Evolutionary conservation across 2,113 vertebrate species (phyloP).

Genomic region (Myocastor coypus): DNA sequence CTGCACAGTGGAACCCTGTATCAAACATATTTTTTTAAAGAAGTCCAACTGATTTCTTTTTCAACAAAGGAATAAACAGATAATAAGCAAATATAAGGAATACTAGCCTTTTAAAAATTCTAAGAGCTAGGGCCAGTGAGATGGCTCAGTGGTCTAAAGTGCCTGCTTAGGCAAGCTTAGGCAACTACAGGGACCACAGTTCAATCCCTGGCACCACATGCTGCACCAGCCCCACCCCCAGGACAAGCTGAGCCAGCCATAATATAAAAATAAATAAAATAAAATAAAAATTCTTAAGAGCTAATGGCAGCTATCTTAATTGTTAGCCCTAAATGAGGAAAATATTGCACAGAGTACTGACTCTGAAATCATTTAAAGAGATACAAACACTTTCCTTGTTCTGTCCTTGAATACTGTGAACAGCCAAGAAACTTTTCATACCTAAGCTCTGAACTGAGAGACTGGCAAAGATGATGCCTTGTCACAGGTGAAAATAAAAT

Average conservation of each 20-base stretch:
- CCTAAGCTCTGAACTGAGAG: neutral
- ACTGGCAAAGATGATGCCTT: neutral
- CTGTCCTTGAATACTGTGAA: neutral
- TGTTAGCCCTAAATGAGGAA: neutral
- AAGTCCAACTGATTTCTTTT: constrained; percentile 1
- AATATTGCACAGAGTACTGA: neutral
- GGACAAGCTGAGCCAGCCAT: no score
- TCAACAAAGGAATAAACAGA: neutral
- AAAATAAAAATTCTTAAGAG: neutral
- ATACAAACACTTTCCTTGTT: neutral
- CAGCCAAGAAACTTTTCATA: neutral
- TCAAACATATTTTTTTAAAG: no score
- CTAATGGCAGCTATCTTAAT: neutral
- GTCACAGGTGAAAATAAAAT: neutral
- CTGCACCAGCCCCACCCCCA: no score
- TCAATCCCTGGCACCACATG: no score
- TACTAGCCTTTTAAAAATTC: neutral
- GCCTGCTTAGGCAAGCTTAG: no score
- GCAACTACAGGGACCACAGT: no score
- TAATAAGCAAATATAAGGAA: neutral
- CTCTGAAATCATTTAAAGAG: neutral
- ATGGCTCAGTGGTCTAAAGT: no score
- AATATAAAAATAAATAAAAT: no score
- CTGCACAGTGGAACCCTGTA: no score
- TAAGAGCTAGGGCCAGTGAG: no score